Evolutionary conservation across 1,140 invertebrate species (phyloP).

Genomic region (Drosophila lacertosa): DNA sequence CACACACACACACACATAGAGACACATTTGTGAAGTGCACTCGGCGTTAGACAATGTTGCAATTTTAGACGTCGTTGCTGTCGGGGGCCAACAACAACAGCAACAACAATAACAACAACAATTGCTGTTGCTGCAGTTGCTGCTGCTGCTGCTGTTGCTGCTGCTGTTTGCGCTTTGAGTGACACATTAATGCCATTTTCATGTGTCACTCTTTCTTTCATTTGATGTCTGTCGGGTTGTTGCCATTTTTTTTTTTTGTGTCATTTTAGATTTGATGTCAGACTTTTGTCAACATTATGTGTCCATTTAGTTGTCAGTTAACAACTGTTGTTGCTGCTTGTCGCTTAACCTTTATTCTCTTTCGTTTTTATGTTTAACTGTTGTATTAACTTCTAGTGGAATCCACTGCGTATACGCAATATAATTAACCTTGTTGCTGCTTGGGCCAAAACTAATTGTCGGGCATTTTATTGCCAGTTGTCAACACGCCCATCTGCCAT

Average conservation of each 20-base stretch:
- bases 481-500: slow-evolving; percentile 73
- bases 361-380: slow-evolving; percentile 52
- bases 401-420: slow-evolving; percentile 54
- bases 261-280: slow-evolving; percentile 80
- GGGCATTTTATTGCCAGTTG: slow-evolving; percentile 41
- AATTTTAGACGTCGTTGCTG: slow-evolving; percentile 70
- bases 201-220: slow-evolving; percentile 82
- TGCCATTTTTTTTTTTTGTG: too few species aligned
- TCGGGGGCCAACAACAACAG: slow-evolving; percentile 31
- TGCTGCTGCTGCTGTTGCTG: slow-evolving; percentile 59
- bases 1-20: slow-evolving; percentile 23
- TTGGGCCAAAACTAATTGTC: slow-evolving; percentile 52
- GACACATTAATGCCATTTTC: slow-evolving; percentile 83
- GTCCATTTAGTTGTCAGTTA: slow-evolving; percentile 81
- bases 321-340: slow-evolving; percentile 62
- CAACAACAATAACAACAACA: slow-evolving; percentile 33
- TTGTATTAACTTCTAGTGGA: too few species aligned
- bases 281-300: slow-evolving; percentile 81
- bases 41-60: slow-evolving; percentile 78
- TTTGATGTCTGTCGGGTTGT: slow-evolving; percentile 45
- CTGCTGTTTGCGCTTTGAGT: slow-evolving; percentile 71
- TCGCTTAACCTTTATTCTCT: slow-evolving; percentile 40
- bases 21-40: slow-evolving; percentile 60
- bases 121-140: slow-evolving; percentile 71
- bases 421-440: slow-evolving; percentile 59